phyloP scores from a whole-genome alignment of 2,113 vertebrate species.

The Saccopteryx bilineata region DNA sequence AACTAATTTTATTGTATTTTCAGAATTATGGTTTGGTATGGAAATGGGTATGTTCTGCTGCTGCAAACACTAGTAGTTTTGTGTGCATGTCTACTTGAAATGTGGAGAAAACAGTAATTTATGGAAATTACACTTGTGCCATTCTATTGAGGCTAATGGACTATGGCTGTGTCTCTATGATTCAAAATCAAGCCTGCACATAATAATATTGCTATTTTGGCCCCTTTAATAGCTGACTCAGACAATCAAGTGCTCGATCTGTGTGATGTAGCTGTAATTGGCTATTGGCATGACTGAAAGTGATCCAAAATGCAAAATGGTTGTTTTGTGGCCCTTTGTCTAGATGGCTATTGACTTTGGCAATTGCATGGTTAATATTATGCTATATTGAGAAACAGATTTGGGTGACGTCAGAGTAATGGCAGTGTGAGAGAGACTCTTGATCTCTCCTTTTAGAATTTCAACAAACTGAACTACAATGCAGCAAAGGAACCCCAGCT shows the following conservation, averaged over 20 bases:
- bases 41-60: conserved; percentile 52
- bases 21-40: conserved; percentile 55
- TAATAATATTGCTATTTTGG: conserved; percentile 72
- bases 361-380: conserved; percentile 55
- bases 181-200: conserved; percentile 67
- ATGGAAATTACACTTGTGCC: conserved; percentile 67
- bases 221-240: conserved; percentile 66
- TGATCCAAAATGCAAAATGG: conserved; percentile 55
- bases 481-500: too few species aligned
- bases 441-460: too few species aligned
- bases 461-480: too few species aligned
- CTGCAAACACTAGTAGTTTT: conserved; percentile 65
- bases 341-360: conserved; percentile 61
- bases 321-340: conserved; percentile 48
- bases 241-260: conserved; percentile 66
- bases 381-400: not conserved
- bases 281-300: conserved; percentile 69
- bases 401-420: too few species aligned
- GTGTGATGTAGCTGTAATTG: conserved; percentile 58
- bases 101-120: conserved; percentile 68
- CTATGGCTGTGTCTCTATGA: conserved; percentile 65
- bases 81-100: conserved; percentile 70
- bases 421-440: too few species aligned
- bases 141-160: conserved; percentile 75
- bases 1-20: conserved; percentile 62